phyloP scores from a whole-genome alignment of 2,888 invertebrate species.

The Plusia festucae region DNA sequence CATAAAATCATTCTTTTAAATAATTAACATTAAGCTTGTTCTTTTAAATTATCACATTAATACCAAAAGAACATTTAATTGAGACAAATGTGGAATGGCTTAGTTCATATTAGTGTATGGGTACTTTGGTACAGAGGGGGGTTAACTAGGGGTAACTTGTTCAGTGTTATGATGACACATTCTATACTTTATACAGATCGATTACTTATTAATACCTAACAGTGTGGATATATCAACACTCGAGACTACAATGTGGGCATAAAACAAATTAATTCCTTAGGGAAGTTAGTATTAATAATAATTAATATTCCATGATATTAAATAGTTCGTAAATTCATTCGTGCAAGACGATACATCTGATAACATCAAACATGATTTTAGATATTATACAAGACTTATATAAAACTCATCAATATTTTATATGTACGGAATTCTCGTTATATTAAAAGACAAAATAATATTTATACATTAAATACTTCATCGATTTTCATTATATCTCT shows the following conservation, averaged over 20 bases:
- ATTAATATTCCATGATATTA: conserved; percentile 9
- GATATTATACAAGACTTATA: conserved; percentile 16
- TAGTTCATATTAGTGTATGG: conserved; percentile 53
- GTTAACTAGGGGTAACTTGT: conserved; percentile 61
- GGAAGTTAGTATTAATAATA: not conserved
- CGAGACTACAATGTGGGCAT: conserved; percentile 14
- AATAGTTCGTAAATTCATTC: conserved; percentile 12
- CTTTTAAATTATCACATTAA: conserved; percentile 84
- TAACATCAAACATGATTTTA: conserved; percentile 20
- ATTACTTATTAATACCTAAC: conserved; percentile 28
- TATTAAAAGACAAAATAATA: conserved; percentile 10
- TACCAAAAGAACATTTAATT: conserved; percentile 79
- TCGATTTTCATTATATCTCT: conserved; percentile 18
- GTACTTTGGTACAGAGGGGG: conserved; percentile 70
- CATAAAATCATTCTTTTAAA: conserved; percentile 87
- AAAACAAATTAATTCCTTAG: conserved; percentile 5
- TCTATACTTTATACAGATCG: conserved; percentile 36
- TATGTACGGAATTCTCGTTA: conserved; percentile 19
- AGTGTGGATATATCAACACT: conserved; percentile 21
- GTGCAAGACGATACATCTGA: conserved; percentile 1
- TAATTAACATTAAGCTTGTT: conserved; percentile 87
- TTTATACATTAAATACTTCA: conserved; percentile 27
- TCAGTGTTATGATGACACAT: conserved; percentile 28
- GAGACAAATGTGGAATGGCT: conserved; percentile 83
- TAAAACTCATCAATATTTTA: conserved; percentile 28